Evolutionary conservation across 2,888 invertebrate genomes (phyloP).

Genomic region (Incurvaria masculella): DNA sequence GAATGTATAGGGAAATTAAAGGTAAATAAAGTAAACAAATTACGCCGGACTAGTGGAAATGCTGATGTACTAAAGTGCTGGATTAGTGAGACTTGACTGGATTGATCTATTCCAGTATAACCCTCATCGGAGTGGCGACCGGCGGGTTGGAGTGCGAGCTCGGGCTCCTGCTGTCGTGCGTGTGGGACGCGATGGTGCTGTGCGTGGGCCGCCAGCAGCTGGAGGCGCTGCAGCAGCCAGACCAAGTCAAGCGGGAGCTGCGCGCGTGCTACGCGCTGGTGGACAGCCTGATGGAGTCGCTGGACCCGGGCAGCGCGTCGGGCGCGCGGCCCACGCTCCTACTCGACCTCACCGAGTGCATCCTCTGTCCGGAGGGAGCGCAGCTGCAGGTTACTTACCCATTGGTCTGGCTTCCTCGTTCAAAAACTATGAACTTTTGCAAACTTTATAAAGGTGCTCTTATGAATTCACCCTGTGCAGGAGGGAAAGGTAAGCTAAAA

Average conservation of each 20-base stretch:
- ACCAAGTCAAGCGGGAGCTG: conserved; percentile 81
- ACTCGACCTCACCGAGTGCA: conserved; percentile 67
- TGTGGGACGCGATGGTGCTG: conserved; percentile 77
- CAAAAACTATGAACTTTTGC: too few relatives aligned
- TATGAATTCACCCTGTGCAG: too few relatives aligned
- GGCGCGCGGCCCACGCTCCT: conserved; percentile 60
- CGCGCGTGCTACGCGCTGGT: conserved; percentile 75
- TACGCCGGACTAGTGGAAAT: too few relatives aligned
- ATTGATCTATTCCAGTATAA: conserved; percentile 64
- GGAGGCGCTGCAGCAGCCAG: conserved; percentile 72
- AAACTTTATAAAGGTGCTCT: too few relatives aligned
- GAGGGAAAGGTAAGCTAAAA: too few relatives aligned
- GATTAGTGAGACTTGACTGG: too few relatives aligned
- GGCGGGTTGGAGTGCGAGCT: conserved; percentile 71
- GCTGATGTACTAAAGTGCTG: too few relatives aligned
- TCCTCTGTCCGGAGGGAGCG: conserved; percentile 70
- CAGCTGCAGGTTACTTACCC: conserved; percentile 77
- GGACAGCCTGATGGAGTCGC: conserved; percentile 72
- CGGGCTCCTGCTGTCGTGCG: conserved; percentile 67
- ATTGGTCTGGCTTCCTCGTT: too few relatives aligned
- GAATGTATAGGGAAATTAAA: too few relatives aligned
- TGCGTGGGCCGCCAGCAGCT: conserved; percentile 82
- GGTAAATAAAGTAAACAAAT: too few relatives aligned
- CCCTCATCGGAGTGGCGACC: conserved; percentile 73
- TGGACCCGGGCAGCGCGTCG: conserved; percentile 62